phyloP scores from a whole-genome alignment of 2,113 vertebrate genomes.

The Lepus timidus region DNA sequence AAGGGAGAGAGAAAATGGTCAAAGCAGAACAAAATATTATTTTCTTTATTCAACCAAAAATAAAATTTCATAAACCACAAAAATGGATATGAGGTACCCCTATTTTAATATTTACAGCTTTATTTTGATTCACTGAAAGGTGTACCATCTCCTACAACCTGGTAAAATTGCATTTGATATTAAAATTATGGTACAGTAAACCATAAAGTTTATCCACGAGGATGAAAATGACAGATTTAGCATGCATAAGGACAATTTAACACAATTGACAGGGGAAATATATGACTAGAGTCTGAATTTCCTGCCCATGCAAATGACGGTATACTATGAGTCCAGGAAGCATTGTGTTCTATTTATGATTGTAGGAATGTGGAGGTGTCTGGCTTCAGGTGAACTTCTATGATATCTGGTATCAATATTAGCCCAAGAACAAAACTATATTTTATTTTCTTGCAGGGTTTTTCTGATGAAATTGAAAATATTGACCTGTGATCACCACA shows the following conservation, averaged over 20 bases:
- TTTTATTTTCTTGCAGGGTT: conserved; percentile 61
- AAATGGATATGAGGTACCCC: conserved; percentile 12
- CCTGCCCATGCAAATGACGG: conserved; percentile 51
- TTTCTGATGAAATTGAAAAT: conserved; percentile 67
- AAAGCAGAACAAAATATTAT: conserved; percentile 7
- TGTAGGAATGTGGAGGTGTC: conserved; percentile 16
- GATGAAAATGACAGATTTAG: conserved; percentile 65
- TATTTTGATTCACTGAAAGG: conserved; percentile 63
- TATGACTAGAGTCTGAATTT: conserved; percentile 61
- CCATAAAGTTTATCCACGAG: conserved; percentile 53
- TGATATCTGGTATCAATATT: conserved; percentile 25
- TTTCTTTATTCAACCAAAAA: conserved; percentile 39
- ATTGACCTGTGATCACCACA: conserved; percentile 61
- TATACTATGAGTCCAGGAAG: background rate
- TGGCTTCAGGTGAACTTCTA: conserved; percentile 25
- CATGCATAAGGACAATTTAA: conserved; percentile 61
- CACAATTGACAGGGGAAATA: conserved; percentile 48
- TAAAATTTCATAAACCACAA: conserved; percentile 62
- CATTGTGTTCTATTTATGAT: conserved; percentile 20
- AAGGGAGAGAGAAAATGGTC: background rate
- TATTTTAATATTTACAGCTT: conserved; percentile 58
- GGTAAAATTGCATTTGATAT: conserved; percentile 45
- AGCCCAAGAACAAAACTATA: conserved; percentile 27
- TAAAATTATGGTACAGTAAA: conserved; percentile 58
- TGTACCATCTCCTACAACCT: background rate